A percentile compares a stretch with the other conserved stretches of the same genome.
These are phyloP conservation scores for Drosophila kanekoi DNA, from an alignment of 2,888 invertebrate genomes.

Conservation along the genomic window DNA sequence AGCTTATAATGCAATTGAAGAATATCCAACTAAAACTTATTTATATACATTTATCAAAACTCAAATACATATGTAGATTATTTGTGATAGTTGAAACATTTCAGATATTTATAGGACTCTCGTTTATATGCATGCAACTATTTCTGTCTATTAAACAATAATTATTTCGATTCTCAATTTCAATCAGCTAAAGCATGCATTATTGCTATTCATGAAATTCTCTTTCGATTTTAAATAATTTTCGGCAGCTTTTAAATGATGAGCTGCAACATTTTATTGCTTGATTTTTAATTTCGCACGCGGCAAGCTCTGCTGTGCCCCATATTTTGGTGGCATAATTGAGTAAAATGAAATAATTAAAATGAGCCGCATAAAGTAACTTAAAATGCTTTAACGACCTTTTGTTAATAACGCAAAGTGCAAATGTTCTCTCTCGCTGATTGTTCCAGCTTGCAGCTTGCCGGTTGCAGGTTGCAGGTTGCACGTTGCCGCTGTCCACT, in stretches of 20 bases:
- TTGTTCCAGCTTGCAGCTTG: slow-evolving; percentile 28
- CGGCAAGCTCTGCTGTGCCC: slow-evolving; percentile 30
- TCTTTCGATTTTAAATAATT: not conserved
- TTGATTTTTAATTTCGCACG: slow-evolving; percentile 28
- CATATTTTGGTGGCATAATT: slow-evolving; percentile 61
- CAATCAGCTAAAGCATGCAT: slow-evolving; percentile 28
- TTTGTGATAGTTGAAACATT: too few species aligned
- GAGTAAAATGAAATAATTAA: slow-evolving; percentile 76
- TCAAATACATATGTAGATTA: too few species aligned
- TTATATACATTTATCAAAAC: not conserved
- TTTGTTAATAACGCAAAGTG: slow-evolving; percentile 78
- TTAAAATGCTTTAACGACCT: slow-evolving; percentile 77
- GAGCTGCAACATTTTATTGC: slow-evolving; percentile 14
- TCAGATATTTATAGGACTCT: not conserved
- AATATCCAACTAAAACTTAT: not conserved
- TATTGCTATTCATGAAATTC: not conserved
- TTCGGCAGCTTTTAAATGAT: slow-evolving; percentile 3
- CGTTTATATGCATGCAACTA: not conserved
- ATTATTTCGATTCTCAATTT: not conserved
- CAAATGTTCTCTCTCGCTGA: slow-evolving; percentile 55
- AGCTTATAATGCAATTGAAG: not conserved
- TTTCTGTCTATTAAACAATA: not conserved
- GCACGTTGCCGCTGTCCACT: slow-evolving; percentile 23
- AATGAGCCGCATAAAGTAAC: slow-evolving; percentile 66
- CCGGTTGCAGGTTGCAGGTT: slow-evolving; percentile 7